Conservation (phyloP, 2,797 vertebrate genomes). For the Danio albolineatus region DNA sequence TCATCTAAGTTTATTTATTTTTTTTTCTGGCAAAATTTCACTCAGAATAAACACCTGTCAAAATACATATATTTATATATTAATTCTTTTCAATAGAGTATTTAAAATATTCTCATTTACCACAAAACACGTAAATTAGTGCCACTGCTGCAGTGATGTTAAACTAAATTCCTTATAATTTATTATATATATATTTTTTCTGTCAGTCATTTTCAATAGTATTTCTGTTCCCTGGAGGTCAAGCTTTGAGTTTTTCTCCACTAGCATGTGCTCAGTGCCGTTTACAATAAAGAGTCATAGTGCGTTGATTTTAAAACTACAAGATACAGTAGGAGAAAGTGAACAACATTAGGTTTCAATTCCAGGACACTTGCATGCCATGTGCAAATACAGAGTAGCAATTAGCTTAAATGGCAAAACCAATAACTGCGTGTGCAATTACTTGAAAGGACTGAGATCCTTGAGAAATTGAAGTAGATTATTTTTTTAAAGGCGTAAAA, state of each 20-base stretch:
- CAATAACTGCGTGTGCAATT: conserved; percentile 56
- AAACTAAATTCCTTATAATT: conserved; percentile 40
- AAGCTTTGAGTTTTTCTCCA: not conserved
- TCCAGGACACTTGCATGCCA: conserved; percentile 58
- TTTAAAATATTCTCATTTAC: conserved; percentile 81
- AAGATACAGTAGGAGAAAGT: conserved; percentile 25
- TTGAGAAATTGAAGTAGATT: conserved; percentile 42
- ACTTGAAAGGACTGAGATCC: conserved; percentile 40
- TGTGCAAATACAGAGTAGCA: conserved; percentile 59
- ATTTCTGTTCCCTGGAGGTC: conserved; percentile 22
- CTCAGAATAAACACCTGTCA: conserved; percentile 77
- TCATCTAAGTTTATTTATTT: conserved; percentile 63
- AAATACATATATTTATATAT: conserved; percentile 74
- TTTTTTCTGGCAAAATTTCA: conserved; percentile 72
- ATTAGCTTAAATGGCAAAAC: conserved; percentile 35
- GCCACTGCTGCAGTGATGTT: conserved; percentile 64
- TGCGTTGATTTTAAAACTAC: conserved; percentile 32
- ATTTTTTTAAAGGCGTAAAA: conserved; percentile 23
- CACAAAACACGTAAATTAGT: conserved; percentile 75
- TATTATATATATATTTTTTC: conserved; percentile 27
- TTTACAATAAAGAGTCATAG: conserved; percentile 50
- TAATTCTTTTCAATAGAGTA: conserved; percentile 74
- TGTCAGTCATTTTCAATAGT: conserved; percentile 18
- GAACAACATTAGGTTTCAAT: conserved; percentile 36
- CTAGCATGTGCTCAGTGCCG: conserved; percentile 34